Evolutionary conservation across 1,140 invertebrate genomes (phyloP).

Genomic region (Polypedilum pembai): DNA sequence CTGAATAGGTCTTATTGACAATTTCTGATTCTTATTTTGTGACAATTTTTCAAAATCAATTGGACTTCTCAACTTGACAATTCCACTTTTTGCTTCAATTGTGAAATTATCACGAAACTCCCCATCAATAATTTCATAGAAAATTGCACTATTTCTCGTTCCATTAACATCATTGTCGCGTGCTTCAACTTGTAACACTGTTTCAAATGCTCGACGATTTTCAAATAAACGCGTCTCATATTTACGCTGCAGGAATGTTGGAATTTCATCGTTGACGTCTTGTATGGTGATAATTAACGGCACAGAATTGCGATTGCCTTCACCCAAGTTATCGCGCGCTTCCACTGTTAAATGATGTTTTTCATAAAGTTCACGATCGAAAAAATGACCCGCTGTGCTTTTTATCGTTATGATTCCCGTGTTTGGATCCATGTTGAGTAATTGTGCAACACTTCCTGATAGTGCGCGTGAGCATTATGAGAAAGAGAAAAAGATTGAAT

Average conservation of each 20-base stretch:
- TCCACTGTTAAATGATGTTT: slow-evolving; percentile 87
- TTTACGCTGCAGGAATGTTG: slow-evolving; percentile 69
- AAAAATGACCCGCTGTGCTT: slow-evolving; percentile 58
- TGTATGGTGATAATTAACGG: slow-evolving; percentile 78
- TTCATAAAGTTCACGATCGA: slow-evolving; percentile 80
- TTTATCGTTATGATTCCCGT: slow-evolving; percentile 78
- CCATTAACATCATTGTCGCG: slow-evolving; percentile 80
- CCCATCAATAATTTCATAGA: slow-evolving; percentile 71
- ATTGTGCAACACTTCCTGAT: slow-evolving; percentile 61
- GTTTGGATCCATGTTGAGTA: slow-evolving; percentile 72
- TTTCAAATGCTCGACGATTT: slow-evolving; percentile 70
- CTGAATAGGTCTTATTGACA: slow-evolving; percentile 56
- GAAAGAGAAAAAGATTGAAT: slow-evolving; percentile 42
- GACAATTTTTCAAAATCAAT: slow-evolving; percentile 72
- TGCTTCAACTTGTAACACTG: slow-evolving; percentile 68
- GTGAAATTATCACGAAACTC: slow-evolving; percentile 71
- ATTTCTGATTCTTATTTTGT: slow-evolving; percentile 45
- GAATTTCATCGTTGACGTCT: slow-evolving; percentile 83
- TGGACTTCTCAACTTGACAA: slow-evolving; percentile 56
- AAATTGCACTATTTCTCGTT: slow-evolving; percentile 76
- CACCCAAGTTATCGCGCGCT: slow-evolving; percentile 78
- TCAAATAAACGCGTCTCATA: slow-evolving; percentile 79
- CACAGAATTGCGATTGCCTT: slow-evolving; percentile 79
- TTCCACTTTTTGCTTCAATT: slow-evolving; percentile 64
- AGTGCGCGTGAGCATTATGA: neutral